phyloP scores from a whole-genome alignment of 2,113 vertebrate species.

The Caracal caracal region DNA sequence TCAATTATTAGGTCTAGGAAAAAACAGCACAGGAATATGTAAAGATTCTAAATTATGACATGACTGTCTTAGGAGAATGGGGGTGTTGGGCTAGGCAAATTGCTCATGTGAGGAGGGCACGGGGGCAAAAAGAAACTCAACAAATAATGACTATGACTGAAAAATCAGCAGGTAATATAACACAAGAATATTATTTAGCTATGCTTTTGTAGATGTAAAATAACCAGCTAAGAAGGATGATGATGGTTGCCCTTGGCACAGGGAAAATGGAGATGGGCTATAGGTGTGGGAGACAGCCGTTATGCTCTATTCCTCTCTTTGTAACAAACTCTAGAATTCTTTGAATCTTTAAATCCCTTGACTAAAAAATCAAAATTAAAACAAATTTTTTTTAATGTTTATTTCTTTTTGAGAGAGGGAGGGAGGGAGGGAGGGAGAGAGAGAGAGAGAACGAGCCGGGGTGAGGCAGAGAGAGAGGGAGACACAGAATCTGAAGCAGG shows the following conservation, averaged over 20 bases:
- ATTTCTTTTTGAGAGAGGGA: no score
- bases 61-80: background rate
- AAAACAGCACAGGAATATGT: background rate
- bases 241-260: background rate
- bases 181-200: background rate
- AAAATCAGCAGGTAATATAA: background rate
- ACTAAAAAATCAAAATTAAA: background rate
- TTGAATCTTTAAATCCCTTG: background rate
- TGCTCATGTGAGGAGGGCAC: background rate
- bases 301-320: background rate
- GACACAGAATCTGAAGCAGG: no score
- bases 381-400: background rate
- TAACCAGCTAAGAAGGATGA: background rate
- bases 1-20: background rate
- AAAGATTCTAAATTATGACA: background rate
- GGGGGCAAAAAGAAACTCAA: background rate
- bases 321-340: background rate
- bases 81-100: background rate
- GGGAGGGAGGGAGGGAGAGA: no score
- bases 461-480: no score
- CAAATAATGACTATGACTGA: background rate
- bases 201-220: background rate
- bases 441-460: no score
- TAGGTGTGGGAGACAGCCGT: rapidly evolving
- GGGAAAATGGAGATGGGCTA: background rate